A percentile compares a stretch with the other conserved stretches of the same genome.
These are phyloP conservation scores for Falcaria lacertinaria DNA, from an alignment of 2,888 invertebrate species.

Conservation along the genomic window DNA sequence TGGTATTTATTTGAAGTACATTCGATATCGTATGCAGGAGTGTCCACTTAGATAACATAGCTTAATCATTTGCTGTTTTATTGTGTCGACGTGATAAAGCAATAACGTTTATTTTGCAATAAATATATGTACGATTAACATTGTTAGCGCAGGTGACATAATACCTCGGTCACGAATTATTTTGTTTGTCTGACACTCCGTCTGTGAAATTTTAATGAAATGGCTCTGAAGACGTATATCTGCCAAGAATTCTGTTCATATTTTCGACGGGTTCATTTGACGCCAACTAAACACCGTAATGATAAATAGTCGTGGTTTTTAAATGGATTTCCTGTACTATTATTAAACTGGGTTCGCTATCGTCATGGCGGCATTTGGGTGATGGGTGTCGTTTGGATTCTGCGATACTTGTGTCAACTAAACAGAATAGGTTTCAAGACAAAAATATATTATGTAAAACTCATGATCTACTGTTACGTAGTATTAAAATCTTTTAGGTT, in stretches of 20 bases:
- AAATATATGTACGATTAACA: not conserved
- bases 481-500: not conserved
- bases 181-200: conserved; percentile 19
- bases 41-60: conserved; percentile 19
- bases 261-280: not conserved
- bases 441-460: not conserved
- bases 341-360: not conserved
- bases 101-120: conserved; percentile 3
- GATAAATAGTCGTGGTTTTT: not conserved
- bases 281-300: not conserved
- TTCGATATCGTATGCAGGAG: conserved; percentile 17
- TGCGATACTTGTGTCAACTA: too few species aligned
- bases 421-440: not conserved
- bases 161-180: conserved; percentile 12
- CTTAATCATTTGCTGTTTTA: not conserved
- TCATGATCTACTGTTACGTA: not conserved
- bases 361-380: not conserved
- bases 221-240: not conserved
- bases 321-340: not conserved
- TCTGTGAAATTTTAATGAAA: conserved; percentile 12
- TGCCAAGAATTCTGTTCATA: not conserved
- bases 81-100: conserved; percentile 1
- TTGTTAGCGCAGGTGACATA: conserved; percentile 22
- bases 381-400: too few species aligned
- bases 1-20: conserved; percentile 2